phyloP scores from a whole-genome alignment of 2,113 vertebrate species.

The Tetrax tetrax region DNA sequence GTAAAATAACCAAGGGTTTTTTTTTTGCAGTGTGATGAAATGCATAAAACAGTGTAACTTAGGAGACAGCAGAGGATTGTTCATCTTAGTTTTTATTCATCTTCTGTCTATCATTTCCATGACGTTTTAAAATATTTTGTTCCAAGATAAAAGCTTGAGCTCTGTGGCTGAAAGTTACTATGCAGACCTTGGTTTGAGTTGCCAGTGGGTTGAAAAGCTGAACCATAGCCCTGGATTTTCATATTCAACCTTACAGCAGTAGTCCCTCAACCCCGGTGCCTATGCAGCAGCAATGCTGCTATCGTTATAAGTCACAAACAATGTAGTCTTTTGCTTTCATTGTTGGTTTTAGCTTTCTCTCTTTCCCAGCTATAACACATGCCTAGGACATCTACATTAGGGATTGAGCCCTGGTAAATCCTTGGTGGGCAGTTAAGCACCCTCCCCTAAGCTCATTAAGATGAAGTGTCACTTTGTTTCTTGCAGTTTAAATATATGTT shows the following conservation, averaged over 20 bases:
- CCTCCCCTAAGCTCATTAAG: background rate
- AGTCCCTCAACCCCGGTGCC: too few relatives aligned
- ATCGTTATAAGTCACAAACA: background rate
- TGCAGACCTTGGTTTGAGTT: background rate
- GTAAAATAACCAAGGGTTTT: background rate
- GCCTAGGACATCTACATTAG: background rate
- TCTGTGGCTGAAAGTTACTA: background rate
- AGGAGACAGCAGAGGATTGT: background rate
- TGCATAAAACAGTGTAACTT: background rate
- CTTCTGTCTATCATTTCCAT: background rate
- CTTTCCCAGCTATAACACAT: background rate
- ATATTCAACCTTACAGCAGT: background rate
- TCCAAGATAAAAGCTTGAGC: background rate
- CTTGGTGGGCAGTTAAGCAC: background rate
- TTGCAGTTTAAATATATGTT: background rate
- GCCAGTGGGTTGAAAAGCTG: background rate
- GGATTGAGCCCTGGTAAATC: background rate
- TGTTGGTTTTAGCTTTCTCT: background rate
- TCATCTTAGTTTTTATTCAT: background rate
- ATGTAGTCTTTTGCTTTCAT: background rate
- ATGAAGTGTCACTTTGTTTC: background rate
- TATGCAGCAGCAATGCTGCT: background rate
- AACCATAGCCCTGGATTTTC: background rate
- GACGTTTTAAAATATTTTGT: background rate
- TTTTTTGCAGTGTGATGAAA: background rate